Evolutionary conservation across 2,888 invertebrate genomes (phyloP).

Genomic region (Mamestra brassicae): DNA sequence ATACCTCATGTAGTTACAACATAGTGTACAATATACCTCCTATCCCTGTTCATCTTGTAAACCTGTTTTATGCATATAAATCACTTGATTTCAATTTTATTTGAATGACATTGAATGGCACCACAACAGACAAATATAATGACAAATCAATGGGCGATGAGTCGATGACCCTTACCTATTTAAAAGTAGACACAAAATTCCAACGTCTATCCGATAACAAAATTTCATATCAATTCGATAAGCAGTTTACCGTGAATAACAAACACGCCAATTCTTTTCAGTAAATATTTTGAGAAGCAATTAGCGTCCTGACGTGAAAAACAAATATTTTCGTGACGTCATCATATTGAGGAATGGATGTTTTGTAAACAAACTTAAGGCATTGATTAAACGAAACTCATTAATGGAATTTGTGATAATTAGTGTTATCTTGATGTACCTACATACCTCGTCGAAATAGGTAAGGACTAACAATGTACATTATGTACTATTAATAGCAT

Average conservation of each 20-base stretch:
- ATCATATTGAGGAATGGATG: background rate
- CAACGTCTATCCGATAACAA: background rate
- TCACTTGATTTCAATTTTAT: too few species aligned
- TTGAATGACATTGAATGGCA: too few species aligned
- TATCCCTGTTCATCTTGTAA: too few species aligned
- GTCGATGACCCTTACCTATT: background rate
- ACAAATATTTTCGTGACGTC: constrained; percentile 37
- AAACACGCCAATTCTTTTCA: constrained; percentile 33
- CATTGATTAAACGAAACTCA: constrained; percentile 15
- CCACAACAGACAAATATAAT: too few species aligned
- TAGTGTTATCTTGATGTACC: constrained; percentile 14
- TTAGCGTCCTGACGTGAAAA: constrained; percentile 13
- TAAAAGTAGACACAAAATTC: background rate
- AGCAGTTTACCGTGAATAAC: constrained; percentile 20
- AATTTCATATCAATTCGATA: background rate
- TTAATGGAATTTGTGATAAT: background rate
- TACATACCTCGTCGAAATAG: background rate
- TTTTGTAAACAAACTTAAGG: constrained; percentile 25
- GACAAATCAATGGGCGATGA: too few species aligned
- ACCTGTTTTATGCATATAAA: too few species aligned
- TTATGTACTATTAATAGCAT: too few species aligned
- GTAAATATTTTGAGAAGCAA: constrained; percentile 34
- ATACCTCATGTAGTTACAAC: too few species aligned
- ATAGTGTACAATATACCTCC: too few species aligned
- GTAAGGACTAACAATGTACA: too few species aligned